A percentile compares a stretch with the other conserved stretches of the same genome.
These are phyloP conservation scores for Tonatia bakeri DNA, from an alignment of 2,113 vertebrate genomes.

Conservation along the genomic window DNA sequence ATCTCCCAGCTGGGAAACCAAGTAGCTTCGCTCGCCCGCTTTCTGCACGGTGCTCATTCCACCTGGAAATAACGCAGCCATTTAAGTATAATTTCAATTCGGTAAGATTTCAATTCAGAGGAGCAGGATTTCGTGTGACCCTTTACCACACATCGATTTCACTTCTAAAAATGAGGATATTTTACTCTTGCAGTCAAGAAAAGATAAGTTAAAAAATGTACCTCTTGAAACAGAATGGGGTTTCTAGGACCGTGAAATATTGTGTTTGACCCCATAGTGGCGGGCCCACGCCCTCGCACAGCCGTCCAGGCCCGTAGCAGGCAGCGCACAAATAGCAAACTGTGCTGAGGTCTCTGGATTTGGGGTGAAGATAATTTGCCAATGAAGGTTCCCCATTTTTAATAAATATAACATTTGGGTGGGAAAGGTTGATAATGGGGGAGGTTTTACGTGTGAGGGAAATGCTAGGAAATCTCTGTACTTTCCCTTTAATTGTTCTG, in stretches of 20 bases:
- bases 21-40: too few relatives aligned
- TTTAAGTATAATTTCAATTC: not conserved
- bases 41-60: not conserved
- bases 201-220: not conserved
- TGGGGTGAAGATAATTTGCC: not conserved
- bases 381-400: not conserved
- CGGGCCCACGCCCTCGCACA: not conserved
- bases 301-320: not conserved
- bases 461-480: not conserved
- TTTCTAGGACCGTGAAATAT: not conserved
- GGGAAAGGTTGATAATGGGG: not conserved
- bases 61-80: not conserved
- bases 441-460: not conserved
- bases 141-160: not conserved
- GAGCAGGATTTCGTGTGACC: not conserved
- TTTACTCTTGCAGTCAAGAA: not conserved
- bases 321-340: not conserved
- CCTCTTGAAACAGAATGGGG: not conserved
- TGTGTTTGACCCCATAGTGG: not conserved
- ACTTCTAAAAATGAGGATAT: not conserved
- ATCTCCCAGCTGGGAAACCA: not conserved
- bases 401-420: not conserved
- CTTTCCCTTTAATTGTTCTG: not conserved
- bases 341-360: too few relatives aligned
- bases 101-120: not conserved